Conservation (phyloP, 1,140 invertebrate species). For the Cryptotermes secundus region DNA sequence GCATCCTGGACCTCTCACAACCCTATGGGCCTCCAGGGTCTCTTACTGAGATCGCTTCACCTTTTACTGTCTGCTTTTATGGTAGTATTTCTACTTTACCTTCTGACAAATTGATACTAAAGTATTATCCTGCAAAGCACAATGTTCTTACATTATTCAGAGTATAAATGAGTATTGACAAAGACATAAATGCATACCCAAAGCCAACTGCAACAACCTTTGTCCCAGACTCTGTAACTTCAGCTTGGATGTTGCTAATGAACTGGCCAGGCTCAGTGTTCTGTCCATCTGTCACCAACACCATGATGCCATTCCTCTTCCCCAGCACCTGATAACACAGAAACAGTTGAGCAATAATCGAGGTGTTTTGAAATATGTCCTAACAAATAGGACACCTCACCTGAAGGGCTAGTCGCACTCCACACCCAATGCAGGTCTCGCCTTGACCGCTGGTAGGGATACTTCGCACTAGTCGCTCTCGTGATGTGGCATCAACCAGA, state of each 20-base stretch:
- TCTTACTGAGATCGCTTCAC: too few relatives aligned
- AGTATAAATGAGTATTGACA: background rate
- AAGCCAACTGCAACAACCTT: slow-evolving; percentile 8
- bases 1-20: too few relatives aligned
- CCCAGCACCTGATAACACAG: background rate
- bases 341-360: background rate
- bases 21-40: too few relatives aligned
- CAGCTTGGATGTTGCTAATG: background rate
- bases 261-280: background rate
- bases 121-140: too few relatives aligned
- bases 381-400: background rate
- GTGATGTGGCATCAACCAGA: background rate
- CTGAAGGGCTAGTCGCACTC: slow-evolving; percentile 18
- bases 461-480: background rate
- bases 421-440: slow-evolving; percentile 24
- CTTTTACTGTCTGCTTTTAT: too few relatives aligned
- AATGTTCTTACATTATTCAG: too few relatives aligned
- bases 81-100: too few relatives aligned
- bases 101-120: too few relatives aligned
- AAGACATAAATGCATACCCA: background rate
- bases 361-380: background rate
- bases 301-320: background rate
- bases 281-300: background rate
- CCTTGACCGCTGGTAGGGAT: slow-evolving; percentile 5
- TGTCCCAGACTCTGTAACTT: background rate